Percentiles rank a stretch among this genome's conserved stretches.
Conservation (phyloP, 2,797 vertebrate species). For the Cynodonichthys magdalenae region DNA sequence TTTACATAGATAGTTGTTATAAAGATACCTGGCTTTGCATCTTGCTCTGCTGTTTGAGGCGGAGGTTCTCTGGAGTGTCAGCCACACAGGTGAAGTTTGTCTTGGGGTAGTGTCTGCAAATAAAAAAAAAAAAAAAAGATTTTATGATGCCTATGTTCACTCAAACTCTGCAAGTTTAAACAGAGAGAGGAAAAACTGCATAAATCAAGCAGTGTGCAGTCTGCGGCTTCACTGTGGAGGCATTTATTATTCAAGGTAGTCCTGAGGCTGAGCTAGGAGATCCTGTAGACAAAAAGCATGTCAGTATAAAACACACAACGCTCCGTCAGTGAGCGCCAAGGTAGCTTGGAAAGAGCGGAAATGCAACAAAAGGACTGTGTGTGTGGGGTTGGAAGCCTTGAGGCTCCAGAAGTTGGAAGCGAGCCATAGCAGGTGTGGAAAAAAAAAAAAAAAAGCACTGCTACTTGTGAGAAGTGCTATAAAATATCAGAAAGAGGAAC, state of each 20-base stretch:
- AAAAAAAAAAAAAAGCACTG: slow-evolving; percentile 16
- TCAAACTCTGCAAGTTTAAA: slow-evolving; percentile 38
- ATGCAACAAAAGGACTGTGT: slow-evolving; percentile 36
- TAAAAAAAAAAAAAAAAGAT: slow-evolving; percentile 23
- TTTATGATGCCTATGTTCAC: slow-evolving; percentile 24
- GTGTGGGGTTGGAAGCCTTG: slow-evolving; percentile 29
- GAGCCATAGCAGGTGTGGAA: slow-evolving; percentile 63
- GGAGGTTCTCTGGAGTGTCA: slow-evolving; percentile 97
- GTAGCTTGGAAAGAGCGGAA: slow-evolving; percentile 54
- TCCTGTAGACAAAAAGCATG: slow-evolving; percentile 71
- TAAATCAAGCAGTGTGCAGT: slow-evolving; percentile 63
- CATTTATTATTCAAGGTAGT: slow-evolving; percentile 70
- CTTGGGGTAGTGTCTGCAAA: slow-evolving; percentile 95
- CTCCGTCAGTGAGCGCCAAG: slow-evolving; percentile 59
- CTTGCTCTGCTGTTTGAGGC: slow-evolving; percentile 95
- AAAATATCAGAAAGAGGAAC: slow-evolving; percentile 50
- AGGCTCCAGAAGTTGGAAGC: slow-evolving; percentile 50
- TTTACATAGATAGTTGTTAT: neutral
- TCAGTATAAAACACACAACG: slow-evolving; percentile 63
- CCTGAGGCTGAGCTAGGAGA: slow-evolving; percentile 65
- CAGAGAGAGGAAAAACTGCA: slow-evolving; percentile 28
- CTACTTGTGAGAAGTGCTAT: slow-evolving; percentile 12
- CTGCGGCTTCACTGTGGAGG: slow-evolving; percentile 53
- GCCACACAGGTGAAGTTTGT: slow-evolving; percentile 95
- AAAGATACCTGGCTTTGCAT: slow-evolving; percentile 92